A percentile compares a stretch with the other conserved stretches of the same genome.
Evolutionary conservation across 1,140 invertebrate genomes (phyloP).

Genomic region (Bombus waltoni): DNA sequence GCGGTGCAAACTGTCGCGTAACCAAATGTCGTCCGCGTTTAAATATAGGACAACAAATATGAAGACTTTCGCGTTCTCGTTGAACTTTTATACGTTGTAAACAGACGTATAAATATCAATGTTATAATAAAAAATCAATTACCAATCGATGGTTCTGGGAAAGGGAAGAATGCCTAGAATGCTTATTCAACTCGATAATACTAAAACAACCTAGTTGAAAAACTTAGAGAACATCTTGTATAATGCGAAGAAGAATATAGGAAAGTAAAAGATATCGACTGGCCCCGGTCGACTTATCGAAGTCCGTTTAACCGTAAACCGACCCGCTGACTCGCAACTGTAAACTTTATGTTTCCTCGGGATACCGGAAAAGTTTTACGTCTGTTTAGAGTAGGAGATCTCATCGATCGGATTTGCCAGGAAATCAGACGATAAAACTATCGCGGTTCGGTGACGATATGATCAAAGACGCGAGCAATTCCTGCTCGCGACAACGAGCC

Average conservation of each 20-base stretch:
- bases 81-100: no score
- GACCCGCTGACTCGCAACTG: neutral
- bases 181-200: no score
- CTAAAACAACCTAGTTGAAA: no score
- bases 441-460: neutral
- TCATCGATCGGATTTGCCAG: neutral
- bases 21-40: no score
- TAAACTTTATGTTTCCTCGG: neutral
- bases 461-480: slow-evolving; percentile 18
- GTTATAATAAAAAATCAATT: no score
- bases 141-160: no score
- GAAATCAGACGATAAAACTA: neutral
- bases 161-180: no score
- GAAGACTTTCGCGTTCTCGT: no score
- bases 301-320: neutral
- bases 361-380: neutral
- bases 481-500: neutral
- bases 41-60: no score
- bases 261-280: neutral
- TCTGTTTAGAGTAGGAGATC: no score
- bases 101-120: no score
- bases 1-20: no score
- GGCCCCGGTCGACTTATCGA: neutral
- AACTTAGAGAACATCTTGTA: neutral
- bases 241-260: neutral